Evolutionary conservation across 2,797 vertebrate species (phyloP), one percentile per base, ranked within the genome.

Genomic region (Enteromius viviparus): DNA sequence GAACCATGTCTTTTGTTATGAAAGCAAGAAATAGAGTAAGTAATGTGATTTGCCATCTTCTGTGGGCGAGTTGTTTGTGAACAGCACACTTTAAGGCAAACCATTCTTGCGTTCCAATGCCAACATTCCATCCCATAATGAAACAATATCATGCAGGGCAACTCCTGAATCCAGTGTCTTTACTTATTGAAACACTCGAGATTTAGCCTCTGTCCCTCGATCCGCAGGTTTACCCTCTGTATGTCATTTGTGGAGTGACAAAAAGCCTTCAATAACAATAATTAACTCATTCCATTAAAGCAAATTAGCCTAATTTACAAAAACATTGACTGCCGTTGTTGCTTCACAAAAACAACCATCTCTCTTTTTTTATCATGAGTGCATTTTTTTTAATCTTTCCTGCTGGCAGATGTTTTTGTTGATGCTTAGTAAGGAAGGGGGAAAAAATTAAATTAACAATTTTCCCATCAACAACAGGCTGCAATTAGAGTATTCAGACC

Each of bases 301-400:
- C 85, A 90, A 92, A 94, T 93, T 94, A 85, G 90, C 91, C 85
- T 87, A 68, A 93, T 94, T 93, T 92, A 80, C 89, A 93, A 90
- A 93, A 92, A 91, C 87, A 72, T 51, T 64, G 66, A 72, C 69
- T 84, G 69, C 11, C 19, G 49, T 64, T 70, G 49, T 53, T 51
- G 45, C 23, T 53, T 34, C 45, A 53, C 45, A 69, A 21, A 76
- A 58, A 80, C 78, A 84, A 58, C 26, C 40, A 76, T 76, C 49
- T 69, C 45, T 75, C 60, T 51, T 45, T 65, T 78, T 84, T 72
- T 23, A 55, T 84, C 26, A 71, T 34, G 45, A 60, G 53, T 75
- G 45, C 17, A 12, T 70, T 51, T 40, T 29, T 58, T 49, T 70
- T 72, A 0, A 32, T 40, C 65, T 65, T 80, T 51, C 62, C 49